Base-by-base conservation (phyloP, 2,888 invertebrate species). In the Pegoplata infirma region DNA sequence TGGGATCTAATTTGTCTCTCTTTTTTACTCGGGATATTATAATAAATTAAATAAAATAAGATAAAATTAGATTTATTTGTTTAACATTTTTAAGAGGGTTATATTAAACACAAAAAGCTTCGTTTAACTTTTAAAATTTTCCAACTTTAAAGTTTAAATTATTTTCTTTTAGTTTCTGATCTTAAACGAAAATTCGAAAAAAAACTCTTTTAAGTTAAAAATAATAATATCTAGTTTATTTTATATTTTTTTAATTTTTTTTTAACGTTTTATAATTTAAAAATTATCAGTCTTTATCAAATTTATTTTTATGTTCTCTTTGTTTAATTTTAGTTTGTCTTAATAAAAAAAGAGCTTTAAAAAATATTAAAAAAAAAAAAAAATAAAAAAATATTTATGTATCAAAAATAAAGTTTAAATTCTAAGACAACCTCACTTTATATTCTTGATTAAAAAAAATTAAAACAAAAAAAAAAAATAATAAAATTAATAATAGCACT, bases 311-410 rank as follows among this genome's bases (percentile, higher is more conserved):
- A 32, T 32, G 32, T 10, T 10, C 1, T 28, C 8, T 28, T 28
- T 4, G 8, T 28, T 4, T 5, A 28, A 7, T 28, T 28, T 28
- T 2, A n/a, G n/a, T n/a, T 28, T 2, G 28, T 59, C 36, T 36
- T 28, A n/a, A n/a, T n/a, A n/a, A 25, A 25, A 25, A 25, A 25
- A 25, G 25, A 44, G 17, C 46, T 14, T 23, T 25, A 8, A 19
- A n/a, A n/a, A n/a, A 19, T n/a, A 7, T n/a, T 44, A 5, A 56
- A 32, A 14, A 32, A 36, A n/a, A n/a, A n/a, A n/a, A n/a, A n/a
- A n/a, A n/a, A n/a, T n/a, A n/a, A n/a, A n/a, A 58, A 58, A 19
- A 47, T 14, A 49, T 49, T 21, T 49, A 49, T 49, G 6, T 49
- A 49, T 19, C 23, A 17, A 21, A 5, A 17, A 17, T 16, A 23